phyloP scores from a whole-genome alignment of 2,888 invertebrate genomes.

The Epinotia demarniana region DNA sequence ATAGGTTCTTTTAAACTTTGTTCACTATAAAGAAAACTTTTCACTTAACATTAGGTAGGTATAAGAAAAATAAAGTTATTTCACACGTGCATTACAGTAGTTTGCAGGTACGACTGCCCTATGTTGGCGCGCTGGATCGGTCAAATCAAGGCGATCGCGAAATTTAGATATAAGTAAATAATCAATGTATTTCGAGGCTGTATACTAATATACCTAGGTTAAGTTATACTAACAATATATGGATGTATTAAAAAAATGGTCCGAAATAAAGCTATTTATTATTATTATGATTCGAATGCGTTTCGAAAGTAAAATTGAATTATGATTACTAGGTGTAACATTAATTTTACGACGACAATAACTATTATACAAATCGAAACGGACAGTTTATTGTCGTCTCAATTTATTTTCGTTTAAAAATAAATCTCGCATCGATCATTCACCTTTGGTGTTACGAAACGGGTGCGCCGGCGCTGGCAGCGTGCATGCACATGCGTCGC shows the following conservation, averaged over 20 bases:
- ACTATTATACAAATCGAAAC: constrained; percentile 35
- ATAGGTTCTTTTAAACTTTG: no score
- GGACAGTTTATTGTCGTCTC: constrained; percentile 44
- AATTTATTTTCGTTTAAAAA: constrained; percentile 52
- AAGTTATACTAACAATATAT: no score
- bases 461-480: constrained; percentile 53
- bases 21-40: no score
- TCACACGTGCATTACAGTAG: neutral
- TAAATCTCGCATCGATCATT: constrained; percentile 71
- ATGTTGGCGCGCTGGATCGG: no score
- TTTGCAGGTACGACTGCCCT: no score
- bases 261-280: no score
- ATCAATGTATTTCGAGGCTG: no score
- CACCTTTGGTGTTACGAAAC: constrained; percentile 75
- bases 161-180: no score
- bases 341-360: constrained; percentile 29
- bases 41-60: no score
- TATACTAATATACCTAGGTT: no score
- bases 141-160: no score
- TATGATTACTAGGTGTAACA: constrained; percentile 12
- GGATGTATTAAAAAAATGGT: no score
- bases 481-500: constrained; percentile 49
- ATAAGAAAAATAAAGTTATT: neutral
- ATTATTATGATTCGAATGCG: constrained; percentile 7
- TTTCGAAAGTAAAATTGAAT: constrained; percentile 32